Evolutionary conservation across 1,140 invertebrate species (phyloP), one percentile per base, ranked within the genome.

Genomic region (Hyposmocoma kahamanoa): DNA sequence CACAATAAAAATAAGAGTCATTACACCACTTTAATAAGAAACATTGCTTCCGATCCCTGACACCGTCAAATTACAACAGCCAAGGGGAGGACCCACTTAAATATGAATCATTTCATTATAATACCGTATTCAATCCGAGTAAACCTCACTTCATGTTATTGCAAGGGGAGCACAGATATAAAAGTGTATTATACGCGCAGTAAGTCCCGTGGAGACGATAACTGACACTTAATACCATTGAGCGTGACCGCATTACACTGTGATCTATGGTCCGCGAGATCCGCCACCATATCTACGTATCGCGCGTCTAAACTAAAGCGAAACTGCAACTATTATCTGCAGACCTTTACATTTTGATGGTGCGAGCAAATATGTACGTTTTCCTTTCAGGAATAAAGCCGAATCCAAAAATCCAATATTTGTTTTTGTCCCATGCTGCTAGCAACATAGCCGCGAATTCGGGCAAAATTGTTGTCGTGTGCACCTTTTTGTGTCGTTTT

Each of bases 71-170:
- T 81, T 72, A 74, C 66, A 71, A 60, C 61, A 57, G 67, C 67
- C 58, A 62, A 65, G 77, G 77, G 79, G 76, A 78, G 66, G 60
- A 83, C 79, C 82, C 75, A 85, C 81, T 85, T 83, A 85, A 85
- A 83, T 85, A 85, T 85, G 82, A 83, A 85, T 85, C 82, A 85
- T 85, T 85, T 85, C 82, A 85, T 85, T 85, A 85, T 84, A 84
- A 84, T 82, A 61, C 79, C 77, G 70, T 82, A 83, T 85, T 85
- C 79, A 85, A 85, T 85, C 79, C 79, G 66, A 74, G 73, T 80
- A 81, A 83, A 80, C 74, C 81, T 80, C 76, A 78, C 81, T 84
- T 78, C 75, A 82, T 78, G 77, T 77, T 84, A 82, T 82, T 81
- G 71, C 73, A 74, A 73, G 77, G 79, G 78, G 79, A 72, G 65